phyloP scores from a whole-genome alignment of 1,140 invertebrate species.

The Lineus longissimus region DNA sequence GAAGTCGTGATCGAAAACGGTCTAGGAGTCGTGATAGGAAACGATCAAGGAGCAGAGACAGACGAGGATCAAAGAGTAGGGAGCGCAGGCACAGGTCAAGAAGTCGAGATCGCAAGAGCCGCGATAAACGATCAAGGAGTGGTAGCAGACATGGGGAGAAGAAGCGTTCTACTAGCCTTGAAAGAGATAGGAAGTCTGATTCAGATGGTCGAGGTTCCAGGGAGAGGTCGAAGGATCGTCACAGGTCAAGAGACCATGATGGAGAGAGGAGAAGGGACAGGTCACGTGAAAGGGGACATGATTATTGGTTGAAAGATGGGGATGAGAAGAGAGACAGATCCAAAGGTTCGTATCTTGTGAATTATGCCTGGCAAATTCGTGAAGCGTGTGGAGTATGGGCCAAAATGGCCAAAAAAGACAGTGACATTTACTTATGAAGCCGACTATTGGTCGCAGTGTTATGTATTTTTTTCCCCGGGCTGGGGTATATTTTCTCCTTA shows the following conservation, averaged over 20 bases:
- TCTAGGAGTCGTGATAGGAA: constrained; percentile 14
- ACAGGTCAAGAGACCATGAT: constrained; percentile 16
- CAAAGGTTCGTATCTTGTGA: too few species aligned
- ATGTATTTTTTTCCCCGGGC: too few species aligned
- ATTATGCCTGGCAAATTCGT: too few species aligned
- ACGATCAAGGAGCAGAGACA: constrained; percentile 16
- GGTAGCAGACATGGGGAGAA: constrained; percentile 2
- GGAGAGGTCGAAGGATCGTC: constrained; percentile 7
- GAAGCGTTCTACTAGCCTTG: constrained; percentile 10
- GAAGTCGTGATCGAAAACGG: constrained; percentile 17
- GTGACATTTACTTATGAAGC: too few species aligned
- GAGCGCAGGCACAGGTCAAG: constrained; percentile 6
- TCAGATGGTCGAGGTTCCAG: constrained; percentile 16
- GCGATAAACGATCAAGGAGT: background rate
- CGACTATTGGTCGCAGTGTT: too few species aligned
- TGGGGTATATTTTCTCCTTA: too few species aligned
- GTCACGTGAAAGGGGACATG: constrained; percentile 5
- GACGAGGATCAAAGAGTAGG: background rate
- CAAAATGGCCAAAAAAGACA: too few species aligned
- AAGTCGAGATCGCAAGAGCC: constrained; percentile 5
- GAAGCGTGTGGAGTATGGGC: too few species aligned
- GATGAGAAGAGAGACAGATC: too few species aligned
- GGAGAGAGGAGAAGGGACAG: constrained; percentile 18
- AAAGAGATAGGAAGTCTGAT: constrained; percentile 12
- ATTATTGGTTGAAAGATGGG: too few species aligned